Percentiles rank a stretch among this genome's conserved stretches.
Conservation (phyloP, 2,888 invertebrate species). For the Acrobasis repandana region DNA sequence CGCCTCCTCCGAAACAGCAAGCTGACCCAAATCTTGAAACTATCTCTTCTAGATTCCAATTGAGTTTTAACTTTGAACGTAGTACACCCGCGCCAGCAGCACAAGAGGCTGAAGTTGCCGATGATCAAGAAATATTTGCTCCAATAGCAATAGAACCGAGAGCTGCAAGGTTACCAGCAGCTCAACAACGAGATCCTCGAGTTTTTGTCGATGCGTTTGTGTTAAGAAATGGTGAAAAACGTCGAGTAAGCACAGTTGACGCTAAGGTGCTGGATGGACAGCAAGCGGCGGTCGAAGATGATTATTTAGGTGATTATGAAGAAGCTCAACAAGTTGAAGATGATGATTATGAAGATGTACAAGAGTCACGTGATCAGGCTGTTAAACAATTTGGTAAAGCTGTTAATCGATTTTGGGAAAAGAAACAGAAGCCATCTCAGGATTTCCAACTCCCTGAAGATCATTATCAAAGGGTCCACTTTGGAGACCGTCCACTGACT, state of each 20-base stretch:
- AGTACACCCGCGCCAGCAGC: constrained; percentile 50
- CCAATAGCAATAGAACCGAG: constrained; percentile 64
- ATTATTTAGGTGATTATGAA: constrained; percentile 63
- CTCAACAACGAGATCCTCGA: constrained; percentile 58
- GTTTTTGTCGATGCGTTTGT: constrained; percentile 77
- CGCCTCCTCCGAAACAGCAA: constrained; percentile 47
- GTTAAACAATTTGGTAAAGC: constrained; percentile 66
- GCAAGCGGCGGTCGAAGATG: constrained; percentile 48
- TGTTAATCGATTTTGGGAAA: constrained; percentile 72
- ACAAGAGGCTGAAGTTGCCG: constrained; percentile 37
- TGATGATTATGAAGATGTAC: constrained; percentile 71
- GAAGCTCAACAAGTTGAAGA: constrained; percentile 46
- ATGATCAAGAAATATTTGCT: constrained; percentile 40
- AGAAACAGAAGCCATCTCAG: constrained; percentile 48
- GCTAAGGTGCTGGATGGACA: constrained; percentile 51
- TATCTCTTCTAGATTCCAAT: constrained; percentile 66
- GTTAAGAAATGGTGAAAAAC: constrained; percentile 68
- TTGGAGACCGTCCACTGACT: constrained; percentile 64
- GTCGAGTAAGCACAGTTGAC: constrained; percentile 65
- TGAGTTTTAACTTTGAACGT: constrained; percentile 71
- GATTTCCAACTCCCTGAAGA: constrained; percentile 47
- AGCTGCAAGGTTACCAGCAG: constrained; percentile 64
- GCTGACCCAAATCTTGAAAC: constrained; percentile 60
- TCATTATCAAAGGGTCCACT: constrained; percentile 71
- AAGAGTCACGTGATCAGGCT: constrained; percentile 66